These are phyloP conservation scores for Tridacna crocea DNA, from an alignment of 2,888 invertebrate genomes.

Conservation along the genomic window DNA sequence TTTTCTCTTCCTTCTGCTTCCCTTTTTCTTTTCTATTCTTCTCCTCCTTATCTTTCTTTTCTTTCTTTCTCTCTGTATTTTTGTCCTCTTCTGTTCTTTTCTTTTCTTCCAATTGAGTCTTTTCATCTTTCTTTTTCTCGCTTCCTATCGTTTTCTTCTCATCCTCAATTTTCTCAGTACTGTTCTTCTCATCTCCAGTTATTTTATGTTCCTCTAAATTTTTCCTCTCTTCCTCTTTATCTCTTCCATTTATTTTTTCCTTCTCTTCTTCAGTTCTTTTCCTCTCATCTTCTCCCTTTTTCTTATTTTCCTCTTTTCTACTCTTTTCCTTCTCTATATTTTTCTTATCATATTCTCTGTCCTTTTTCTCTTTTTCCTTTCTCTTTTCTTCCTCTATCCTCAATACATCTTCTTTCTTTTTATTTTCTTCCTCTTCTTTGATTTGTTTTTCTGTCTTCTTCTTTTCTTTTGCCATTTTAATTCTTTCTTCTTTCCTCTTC, in stretches of 20 bases:
- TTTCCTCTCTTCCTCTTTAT: too few species aligned
- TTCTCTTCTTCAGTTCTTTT: not conserved
- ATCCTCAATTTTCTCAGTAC: too few species aligned
- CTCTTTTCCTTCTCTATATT: not conserved
- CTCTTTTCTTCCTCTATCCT: too few species aligned
- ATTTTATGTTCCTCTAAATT: too few species aligned
- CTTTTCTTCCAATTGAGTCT: not conserved
- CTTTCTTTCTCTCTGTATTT: not conserved
- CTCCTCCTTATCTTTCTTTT: not conserved
- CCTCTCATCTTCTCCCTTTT: not conserved
- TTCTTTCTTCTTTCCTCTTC: too few species aligned
- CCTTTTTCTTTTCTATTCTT: not conserved
- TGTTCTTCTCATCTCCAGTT: too few species aligned
- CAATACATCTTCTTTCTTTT: not conserved
- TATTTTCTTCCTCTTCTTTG: not conserved
- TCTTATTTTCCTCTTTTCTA: not conserved
- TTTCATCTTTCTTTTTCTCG: not conserved
- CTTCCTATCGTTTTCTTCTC: too few species aligned
- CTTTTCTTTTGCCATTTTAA: too few species aligned
- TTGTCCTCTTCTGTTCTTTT: not conserved
- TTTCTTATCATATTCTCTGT: not conserved
- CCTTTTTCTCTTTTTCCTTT: not conserved
- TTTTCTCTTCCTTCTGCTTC: not conserved
- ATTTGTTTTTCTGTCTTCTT: constrained; percentile 23
- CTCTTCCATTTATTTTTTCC: too few species aligned